Evolutionary conservation across 2,797 vertebrate genomes (phyloP).

Genomic region (Catostomus latipinnis): DNA sequence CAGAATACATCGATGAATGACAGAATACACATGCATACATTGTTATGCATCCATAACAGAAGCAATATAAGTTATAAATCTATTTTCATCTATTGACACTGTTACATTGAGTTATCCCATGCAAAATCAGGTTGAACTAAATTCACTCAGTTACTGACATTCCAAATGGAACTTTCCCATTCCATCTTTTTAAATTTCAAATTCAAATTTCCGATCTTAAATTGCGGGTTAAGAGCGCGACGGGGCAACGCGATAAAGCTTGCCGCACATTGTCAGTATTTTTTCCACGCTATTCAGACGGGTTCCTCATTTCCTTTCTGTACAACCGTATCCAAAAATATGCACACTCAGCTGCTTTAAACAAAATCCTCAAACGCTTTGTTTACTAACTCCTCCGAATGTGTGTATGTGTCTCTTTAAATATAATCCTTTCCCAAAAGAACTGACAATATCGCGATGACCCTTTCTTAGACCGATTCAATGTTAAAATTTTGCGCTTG

Average conservation of each 20-base stretch:
- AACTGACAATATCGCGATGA: slow-evolving; percentile 12
- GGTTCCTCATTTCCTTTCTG: slow-evolving; percentile 48
- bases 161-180: slow-evolving; percentile 31
- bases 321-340: slow-evolving; percentile 61
- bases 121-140: background rate
- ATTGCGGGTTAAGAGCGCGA: background rate
- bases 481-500: slow-evolving; percentile 4
- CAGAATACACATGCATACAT: background rate
- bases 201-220: background rate
- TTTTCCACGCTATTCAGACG: slow-evolving; percentile 16
- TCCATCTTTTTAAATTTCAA: background rate
- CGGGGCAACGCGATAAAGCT: background rate
- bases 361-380: slow-evolving; percentile 36
- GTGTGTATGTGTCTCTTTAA: background rate
- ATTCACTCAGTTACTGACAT: background rate
- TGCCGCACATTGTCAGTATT: slow-evolving; percentile 35
- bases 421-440: slow-evolving; percentile 20
- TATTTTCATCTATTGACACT: too few species aligned
- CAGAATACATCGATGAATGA: background rate
- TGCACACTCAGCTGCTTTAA: slow-evolving; percentile 70
- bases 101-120: background rate
- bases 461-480: slow-evolving; percentile 30
- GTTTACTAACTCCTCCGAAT: slow-evolving; percentile 9
- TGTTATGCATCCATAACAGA: slow-evolving; percentile 2
- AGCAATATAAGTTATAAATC: background rate